A percentile compares a stretch with the other conserved stretches of the same genome.
Evolutionary conservation across 2,113 vertebrate genomes (phyloP).

Genomic region (Maccullochella peelii): DNA sequence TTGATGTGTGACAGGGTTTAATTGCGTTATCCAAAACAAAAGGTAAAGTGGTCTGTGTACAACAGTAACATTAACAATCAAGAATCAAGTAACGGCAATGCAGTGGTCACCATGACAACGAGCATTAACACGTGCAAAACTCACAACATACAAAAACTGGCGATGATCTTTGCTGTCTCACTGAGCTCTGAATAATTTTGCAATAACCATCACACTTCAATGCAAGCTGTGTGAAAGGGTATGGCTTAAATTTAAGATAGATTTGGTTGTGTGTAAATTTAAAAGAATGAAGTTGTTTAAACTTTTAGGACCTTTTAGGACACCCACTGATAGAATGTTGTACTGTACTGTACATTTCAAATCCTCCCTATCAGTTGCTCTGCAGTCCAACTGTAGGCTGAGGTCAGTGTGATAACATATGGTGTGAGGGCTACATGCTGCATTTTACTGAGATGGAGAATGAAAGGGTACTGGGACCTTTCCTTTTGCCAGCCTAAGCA

Average conservation of each 20-base stretch:
- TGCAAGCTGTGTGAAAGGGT: not conserved
- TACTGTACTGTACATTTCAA: no score
- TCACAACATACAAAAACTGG: not conserved
- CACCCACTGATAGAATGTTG: not conserved
- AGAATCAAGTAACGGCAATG: not conserved
- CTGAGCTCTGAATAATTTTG: not conserved
- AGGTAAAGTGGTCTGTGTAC: no score
- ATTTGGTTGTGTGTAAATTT: not conserved
- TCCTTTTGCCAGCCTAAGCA: constrained; percentile 17
- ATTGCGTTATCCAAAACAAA: no score
- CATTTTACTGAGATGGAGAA: not conserved
- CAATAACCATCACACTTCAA: not conserved
- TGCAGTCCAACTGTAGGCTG: not conserved
- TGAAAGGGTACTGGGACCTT: not conserved
- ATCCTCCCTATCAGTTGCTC: not conserved
- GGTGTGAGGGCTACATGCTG: not conserved
- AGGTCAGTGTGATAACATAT: constrained; percentile 3
- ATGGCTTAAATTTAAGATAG: not conserved
- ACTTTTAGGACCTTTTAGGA: no score
- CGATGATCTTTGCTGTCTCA: not conserved
- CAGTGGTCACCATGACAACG: not conserved
- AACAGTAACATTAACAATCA: no score
- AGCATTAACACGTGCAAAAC: not conserved
- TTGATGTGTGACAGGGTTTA: no score
- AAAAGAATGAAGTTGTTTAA: not conserved